A percentile compares a stretch with the other conserved stretches of the same genome.
phyloP scores from a whole-genome alignment of 2,888 invertebrate genomes.

The Ganaspis brasiliensis region DNA sequence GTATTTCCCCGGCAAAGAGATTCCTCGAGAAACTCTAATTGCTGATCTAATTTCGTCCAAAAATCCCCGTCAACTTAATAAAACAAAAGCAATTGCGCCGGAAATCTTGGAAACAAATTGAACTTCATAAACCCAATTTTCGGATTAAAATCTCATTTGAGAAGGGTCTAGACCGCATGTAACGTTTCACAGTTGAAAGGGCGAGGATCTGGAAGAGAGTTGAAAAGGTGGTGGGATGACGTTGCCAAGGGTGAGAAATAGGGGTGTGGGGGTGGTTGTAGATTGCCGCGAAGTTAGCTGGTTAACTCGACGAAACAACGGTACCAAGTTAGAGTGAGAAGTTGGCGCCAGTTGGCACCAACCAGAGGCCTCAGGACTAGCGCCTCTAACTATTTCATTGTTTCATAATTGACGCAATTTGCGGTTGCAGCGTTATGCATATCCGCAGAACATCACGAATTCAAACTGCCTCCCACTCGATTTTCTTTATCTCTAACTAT shows the following conservation, averaged over 20 bases:
- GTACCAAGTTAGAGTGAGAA: conserved; percentile 74
- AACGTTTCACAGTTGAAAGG: conserved; percentile 37
- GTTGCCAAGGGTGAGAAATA: conserved; percentile 51
- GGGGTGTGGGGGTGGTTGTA: conserved; percentile 45
- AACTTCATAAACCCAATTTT: conserved; percentile 36
- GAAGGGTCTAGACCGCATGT: conserved; percentile 1
- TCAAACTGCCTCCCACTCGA: conserved; percentile 1
- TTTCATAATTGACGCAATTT: conserved; percentile 78
- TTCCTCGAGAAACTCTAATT: not conserved
- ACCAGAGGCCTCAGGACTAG: conserved; percentile 57
- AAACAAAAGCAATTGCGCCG: conserved; percentile 10
- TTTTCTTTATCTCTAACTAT: conserved; percentile 14
- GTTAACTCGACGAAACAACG: conserved; percentile 78
- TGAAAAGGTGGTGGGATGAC: conserved; percentile 54
- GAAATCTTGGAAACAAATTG: conserved; percentile 15
- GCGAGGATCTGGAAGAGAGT: conserved; percentile 42
- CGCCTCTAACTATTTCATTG: conserved; percentile 77
- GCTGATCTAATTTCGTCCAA: not conserved
- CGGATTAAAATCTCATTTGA: conserved; percentile 28
- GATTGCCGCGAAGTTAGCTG: conserved; percentile 76
- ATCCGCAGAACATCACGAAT: conserved; percentile 48
- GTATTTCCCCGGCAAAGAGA: too few relatives aligned
- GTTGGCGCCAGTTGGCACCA: conserved; percentile 76
- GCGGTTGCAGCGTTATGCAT: conserved; percentile 71
- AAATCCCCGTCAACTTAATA: conserved; percentile 2